Evolutionary conservation across 2,113 vertebrate species (phyloP).

Genomic region (Castor canadensis): DNA sequence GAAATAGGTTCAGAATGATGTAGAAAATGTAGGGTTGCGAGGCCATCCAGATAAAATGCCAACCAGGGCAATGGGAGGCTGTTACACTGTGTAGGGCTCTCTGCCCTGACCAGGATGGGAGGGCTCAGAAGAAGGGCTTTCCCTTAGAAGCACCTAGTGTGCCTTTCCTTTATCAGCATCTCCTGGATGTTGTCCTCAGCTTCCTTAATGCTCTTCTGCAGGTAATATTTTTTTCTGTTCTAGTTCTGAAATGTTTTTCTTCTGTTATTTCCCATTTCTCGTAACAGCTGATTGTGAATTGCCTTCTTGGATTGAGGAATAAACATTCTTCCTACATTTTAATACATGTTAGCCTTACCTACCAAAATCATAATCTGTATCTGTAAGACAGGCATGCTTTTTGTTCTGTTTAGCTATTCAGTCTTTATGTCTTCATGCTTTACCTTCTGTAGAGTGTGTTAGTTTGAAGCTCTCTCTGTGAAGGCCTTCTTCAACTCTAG

Average conservation of each 20-base stretch:
- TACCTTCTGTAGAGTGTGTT: constrained; percentile 93
- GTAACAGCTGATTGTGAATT: neutral
- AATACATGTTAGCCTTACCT: constrained; percentile 91
- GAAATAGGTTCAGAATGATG: neutral
- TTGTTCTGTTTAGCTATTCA: constrained; percentile 92
- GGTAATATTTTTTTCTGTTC: constrained; percentile 89
- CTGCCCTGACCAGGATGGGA: neutral
- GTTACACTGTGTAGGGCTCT: neutral
- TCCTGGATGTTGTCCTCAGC: constrained; percentile 95
- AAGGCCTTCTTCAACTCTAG: constrained; percentile 89
- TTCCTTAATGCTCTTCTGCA: constrained; percentile 95
- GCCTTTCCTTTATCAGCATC: constrained; percentile 92
- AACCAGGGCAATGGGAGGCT: neutral
- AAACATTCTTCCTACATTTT: constrained; percentile 94
- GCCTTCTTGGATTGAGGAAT: neutral
- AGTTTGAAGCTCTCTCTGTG: constrained; percentile 91
- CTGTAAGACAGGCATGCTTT: constrained; percentile 92
- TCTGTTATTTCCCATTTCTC: neutral
- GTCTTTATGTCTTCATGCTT: constrained; percentile 95
- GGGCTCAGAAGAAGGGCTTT: accelerated
- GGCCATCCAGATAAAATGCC: neutral
- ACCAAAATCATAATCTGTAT: constrained; percentile 89
- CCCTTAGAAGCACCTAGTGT: constrained; percentile 78
- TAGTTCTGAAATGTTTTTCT: neutral
- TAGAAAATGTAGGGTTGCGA: neutral